A percentile compares a stretch with the other conserved stretches of the same genome.
phyloP scores from a whole-genome alignment of 2,797 vertebrate genomes.

The Spea hammondii region DNA sequence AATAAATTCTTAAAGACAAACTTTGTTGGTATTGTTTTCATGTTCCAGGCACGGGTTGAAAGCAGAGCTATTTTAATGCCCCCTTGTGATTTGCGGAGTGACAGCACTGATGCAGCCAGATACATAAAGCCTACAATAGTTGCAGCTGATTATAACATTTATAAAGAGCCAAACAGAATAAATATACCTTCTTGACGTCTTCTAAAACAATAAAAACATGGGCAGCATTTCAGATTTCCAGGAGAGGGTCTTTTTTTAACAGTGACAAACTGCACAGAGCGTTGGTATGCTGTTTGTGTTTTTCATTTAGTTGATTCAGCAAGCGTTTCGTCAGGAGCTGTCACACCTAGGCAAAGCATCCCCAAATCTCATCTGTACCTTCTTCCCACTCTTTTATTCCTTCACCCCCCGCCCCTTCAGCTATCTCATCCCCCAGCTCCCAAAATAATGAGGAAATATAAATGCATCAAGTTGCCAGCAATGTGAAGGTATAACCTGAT shows the following conservation, averaged over 20 bases:
- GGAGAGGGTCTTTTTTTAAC: constrained; percentile 23
- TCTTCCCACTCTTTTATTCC: constrained; percentile 21
- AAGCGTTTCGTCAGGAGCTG: constrained; percentile 46
- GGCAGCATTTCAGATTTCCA: constrained; percentile 22
- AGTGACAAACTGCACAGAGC: constrained; percentile 31
- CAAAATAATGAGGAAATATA: constrained; percentile 73
- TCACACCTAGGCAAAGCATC: constrained; percentile 47
- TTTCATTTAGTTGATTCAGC: constrained; percentile 51
- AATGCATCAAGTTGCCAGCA: constrained; percentile 68
- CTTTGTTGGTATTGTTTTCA: constrained; percentile 32
- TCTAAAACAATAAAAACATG: constrained; percentile 26
- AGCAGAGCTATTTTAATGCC: constrained; percentile 24
- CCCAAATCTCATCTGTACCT: constrained; percentile 19
- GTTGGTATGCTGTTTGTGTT: constrained; percentile 35
- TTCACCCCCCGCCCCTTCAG: constrained; percentile 55
- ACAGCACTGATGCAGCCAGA: constrained; percentile 40
- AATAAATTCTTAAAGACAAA: constrained; percentile 36
- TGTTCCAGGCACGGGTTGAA: constrained; percentile 10
- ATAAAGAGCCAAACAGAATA: constrained; percentile 35
- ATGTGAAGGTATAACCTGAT: constrained; percentile 56
- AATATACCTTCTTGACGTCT: constrained; percentile 30
- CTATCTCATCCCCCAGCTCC: constrained; percentile 66
- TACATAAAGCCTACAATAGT: constrained; percentile 38
- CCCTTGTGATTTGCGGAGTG: constrained; percentile 29
- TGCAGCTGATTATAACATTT: constrained; percentile 43